phyloP scores from a whole-genome alignment of 2,113 vertebrate species.

The Pluvialis apricaria region DNA sequence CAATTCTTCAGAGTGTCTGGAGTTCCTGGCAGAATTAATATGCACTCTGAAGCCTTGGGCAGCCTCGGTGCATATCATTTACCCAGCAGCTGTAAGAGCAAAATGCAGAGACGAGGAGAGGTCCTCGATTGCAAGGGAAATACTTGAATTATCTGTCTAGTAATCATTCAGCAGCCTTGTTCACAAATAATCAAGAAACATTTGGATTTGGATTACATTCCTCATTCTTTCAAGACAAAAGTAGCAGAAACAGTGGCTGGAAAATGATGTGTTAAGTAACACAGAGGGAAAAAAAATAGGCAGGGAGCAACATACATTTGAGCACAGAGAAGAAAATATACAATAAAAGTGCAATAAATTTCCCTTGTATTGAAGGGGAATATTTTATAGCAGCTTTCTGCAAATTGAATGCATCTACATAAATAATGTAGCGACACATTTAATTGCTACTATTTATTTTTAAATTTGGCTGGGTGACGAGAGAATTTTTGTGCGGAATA shows the following conservation, averaged over 20 bases:
- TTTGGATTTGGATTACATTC: constrained; percentile 22
- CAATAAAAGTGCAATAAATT: constrained; percentile 46
- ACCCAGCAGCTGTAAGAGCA: not conserved
- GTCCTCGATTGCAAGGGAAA: not conserved
- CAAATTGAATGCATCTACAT: constrained; percentile 44
- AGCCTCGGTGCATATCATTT: constrained; percentile 10
- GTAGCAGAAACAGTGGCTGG: not conserved
- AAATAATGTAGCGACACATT: constrained; percentile 10
- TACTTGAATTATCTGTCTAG: not conserved
- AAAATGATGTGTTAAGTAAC: constrained; percentile 25
- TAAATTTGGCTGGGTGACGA: constrained; percentile 15
- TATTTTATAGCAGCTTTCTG: constrained; percentile 49
- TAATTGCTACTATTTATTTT: constrained; percentile 58
- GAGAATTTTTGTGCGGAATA: not conserved
- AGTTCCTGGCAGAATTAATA: constrained; percentile 48
- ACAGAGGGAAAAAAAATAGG: not conserved
- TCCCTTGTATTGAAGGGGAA: not conserved
- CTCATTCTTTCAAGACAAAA: not conserved
- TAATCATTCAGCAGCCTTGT: not conserved
- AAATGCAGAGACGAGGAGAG: not conserved
- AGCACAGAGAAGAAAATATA: not conserved
- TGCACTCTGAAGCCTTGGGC: constrained; percentile 4
- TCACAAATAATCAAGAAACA: constrained; percentile 34
- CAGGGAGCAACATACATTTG: not conserved
- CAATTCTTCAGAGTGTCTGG: constrained; percentile 36